phyloP scores from a whole-genome alignment of 2,797 vertebrate genomes.

The Microctenopoma lineatum region DNA sequence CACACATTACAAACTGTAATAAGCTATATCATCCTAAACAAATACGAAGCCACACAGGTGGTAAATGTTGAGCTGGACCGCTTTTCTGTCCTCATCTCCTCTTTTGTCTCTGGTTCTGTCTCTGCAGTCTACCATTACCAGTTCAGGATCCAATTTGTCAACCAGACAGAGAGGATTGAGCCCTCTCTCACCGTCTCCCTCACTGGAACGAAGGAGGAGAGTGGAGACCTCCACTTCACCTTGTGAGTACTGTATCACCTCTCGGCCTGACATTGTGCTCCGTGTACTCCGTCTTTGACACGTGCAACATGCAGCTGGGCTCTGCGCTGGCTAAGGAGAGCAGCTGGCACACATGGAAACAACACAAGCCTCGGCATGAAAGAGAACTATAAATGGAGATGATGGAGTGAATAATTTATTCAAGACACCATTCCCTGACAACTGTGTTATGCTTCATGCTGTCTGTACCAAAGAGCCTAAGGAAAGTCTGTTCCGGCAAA shows the following conservation, averaged over 20 bases:
- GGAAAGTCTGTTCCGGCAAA: slow-evolving; percentile 17
- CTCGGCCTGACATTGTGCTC: slow-evolving; percentile 18
- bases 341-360: slow-evolving; percentile 63
- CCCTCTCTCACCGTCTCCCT: slow-evolving; percentile 87
- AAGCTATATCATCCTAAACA: not conserved
- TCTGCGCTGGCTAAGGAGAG: slow-evolving; percentile 31
- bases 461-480: slow-evolving; percentile 39
- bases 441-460: slow-evolving; percentile 39
- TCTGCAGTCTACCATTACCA: slow-evolving; percentile 92
- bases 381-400: slow-evolving; percentile 66
- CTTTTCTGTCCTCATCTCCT: slow-evolving; percentile 4
- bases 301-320: slow-evolving; percentile 61
- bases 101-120: slow-evolving; percentile 1
- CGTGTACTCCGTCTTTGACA: slow-evolving; percentile 15
- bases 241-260: slow-evolving; percentile 84
- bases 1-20: too few relatives aligned
- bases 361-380: slow-evolving; percentile 58
- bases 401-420: slow-evolving; percentile 69
- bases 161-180: slow-evolving; percentile 78
- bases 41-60: not conserved
- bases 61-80: not conserved
- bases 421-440: slow-evolving; percentile 34
- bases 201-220: slow-evolving; percentile 87
- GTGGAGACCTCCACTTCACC: slow-evolving; percentile 82
- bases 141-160: slow-evolving; percentile 91